Base-by-base conservation (phyloP, 30 jellyfish, hydroid and myxozoan genomes). In the Turritopsis dohrnii region DNA sequence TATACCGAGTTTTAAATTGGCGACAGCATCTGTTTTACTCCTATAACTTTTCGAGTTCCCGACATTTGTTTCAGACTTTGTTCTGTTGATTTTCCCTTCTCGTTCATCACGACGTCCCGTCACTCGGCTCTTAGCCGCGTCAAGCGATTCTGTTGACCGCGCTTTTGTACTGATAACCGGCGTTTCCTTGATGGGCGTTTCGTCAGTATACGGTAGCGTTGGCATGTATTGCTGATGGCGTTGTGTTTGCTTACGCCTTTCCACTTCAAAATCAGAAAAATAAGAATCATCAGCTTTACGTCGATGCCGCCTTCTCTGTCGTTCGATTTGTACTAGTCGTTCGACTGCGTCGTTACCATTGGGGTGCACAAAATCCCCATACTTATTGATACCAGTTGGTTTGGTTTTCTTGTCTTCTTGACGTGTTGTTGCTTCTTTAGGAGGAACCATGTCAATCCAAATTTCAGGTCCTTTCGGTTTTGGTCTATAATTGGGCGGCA, bases 381-480 rank as follows among this genome's bases (percentile, higher is more conserved):
- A 82, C 25, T 82, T 71, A 21, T 53, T 53, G 31, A 26, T 26
- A 17, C 84, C 76, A 18, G 54, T 29, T 25, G 79, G 75, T 26
- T 88, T 87, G 52, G 79, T 88, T 30, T 82, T 84, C 41, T 71
- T 81, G 24, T 60, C 27, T 18, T 88, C 94, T 27, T 71, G 88
- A 16, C 96, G 95, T 31, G 96, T 93, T 0, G 87, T 85, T 13
- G 84, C 83, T 65, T 84, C 84, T 84, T 88, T 85, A 0, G 98
- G 90, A 7, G 98, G 98, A 25, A 93, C 98, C 98, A 93, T 88
- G 77, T 93, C 98, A 52, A 93, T 93, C 98, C 98, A 93, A 22
- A 93, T 81, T 53, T 93, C 98, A 20, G 95, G 93, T 29, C 96
- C 95, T 26, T 60, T 66, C 28, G 76, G 83, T 66, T 84, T 87